Conservation (phyloP, 2,797 vertebrate genomes). For the Cirrhinus molitorella region DNA sequence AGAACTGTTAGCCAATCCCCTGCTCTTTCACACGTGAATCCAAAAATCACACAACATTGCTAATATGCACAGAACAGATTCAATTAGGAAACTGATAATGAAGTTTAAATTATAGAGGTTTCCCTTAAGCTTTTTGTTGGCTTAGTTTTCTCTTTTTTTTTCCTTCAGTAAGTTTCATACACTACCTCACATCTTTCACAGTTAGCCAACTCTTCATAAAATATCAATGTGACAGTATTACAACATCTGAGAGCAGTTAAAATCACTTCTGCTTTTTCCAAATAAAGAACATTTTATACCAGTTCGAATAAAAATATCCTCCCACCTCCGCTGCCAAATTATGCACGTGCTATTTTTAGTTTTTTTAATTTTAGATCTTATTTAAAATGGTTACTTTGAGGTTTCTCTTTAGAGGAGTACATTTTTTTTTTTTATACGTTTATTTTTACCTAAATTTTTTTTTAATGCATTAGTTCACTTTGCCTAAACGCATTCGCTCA, state of each 20-base stretch:
- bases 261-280: neutral
- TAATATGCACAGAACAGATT: no score
- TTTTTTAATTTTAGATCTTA: neutral
- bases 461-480: conserved; percentile 38
- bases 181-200: conserved; percentile 59
- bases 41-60: neutral
- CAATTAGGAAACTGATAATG: no score
- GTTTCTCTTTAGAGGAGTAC: conserved; percentile 36
- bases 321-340: conserved; percentile 40
- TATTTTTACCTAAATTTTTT: conserved; percentile 46
- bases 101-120: conserved; percentile 16
- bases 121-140: conserved; percentile 13
- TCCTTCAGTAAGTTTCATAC: conserved; percentile 43
- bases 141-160: neutral
- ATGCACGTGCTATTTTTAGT: conserved; percentile 34
- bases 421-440: conserved; percentile 28
- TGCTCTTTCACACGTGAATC: neutral
- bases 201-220: conserved; percentile 34
- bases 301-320: neutral
- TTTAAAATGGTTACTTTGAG: conserved; percentile 27
- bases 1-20: conserved; percentile 35
- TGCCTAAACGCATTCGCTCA: conserved; percentile 3
- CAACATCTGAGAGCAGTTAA: neutral
- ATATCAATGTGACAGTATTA: conserved; percentile 57
- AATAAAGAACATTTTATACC: neutral